Evolutionary conservation across 2,797 vertebrate genomes (phyloP), one percentile per base, ranked within the genome.

Genomic region (Acanthurus tractus): DNA sequence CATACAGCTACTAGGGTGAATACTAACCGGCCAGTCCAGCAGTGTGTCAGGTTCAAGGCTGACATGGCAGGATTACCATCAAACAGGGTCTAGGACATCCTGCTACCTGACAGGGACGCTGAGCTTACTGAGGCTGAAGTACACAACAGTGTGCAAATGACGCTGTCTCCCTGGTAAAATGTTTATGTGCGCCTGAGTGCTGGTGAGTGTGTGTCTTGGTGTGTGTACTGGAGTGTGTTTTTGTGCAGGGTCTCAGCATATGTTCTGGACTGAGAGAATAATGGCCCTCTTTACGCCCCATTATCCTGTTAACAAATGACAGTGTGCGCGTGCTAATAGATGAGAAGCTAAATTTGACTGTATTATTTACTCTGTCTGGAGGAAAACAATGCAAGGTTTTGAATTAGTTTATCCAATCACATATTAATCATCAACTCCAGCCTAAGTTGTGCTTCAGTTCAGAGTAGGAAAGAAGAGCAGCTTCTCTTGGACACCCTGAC

Each of bases 301-400:
- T 95, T 95, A 94, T 95, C 94, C 93, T 87, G 92, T 92, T 94
- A 93, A 93, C 91, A 93, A 94, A 95, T 95, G 94, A 92, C 90
- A 90, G 80, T 70, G 86, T 82, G 92, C 84, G 87, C 22, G n/a
- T 85, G 91, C 88, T 93, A 93, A 91, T 91, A 90, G 83, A 93
- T 88, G 88, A 91, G 90, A 83, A 76, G 79, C 82, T 86, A 86
- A 90, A 91, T 90, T 83, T 92, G 88, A 89, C 82, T 86, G 45
- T 79, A 93, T 92, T 92, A 93, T 94, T 94, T 91, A 89, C 87
- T 84, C 81, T 79, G 89, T 89, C 74, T 67, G 73, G 58, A 59
- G 70, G 78, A 77, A 88, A 91, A 92, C 91, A 90, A 89, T 68
- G 80, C 77, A 64, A 72, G 58, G 72, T 79, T 89, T 80, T 72